Conservation (phyloP, 2,797 vertebrate species). For the Cynopterus sphinx region DNA sequence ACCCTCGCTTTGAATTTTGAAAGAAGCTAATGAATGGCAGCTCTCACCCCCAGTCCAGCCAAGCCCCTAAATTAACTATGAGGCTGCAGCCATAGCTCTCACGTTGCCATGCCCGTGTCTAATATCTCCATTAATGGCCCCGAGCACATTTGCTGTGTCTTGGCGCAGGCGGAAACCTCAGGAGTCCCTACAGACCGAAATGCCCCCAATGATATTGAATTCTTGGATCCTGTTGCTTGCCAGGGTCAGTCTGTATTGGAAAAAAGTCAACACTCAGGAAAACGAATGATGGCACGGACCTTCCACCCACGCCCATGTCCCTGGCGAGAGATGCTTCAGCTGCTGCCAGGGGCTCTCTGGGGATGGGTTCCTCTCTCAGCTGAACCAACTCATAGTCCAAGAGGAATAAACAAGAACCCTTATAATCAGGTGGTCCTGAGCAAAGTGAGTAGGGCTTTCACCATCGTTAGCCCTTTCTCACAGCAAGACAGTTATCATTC, state of each 20-base stretch:
- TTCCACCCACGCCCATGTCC: not conserved
- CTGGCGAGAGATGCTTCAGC: not conserved
- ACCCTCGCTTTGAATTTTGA: not conserved
- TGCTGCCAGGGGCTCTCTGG: not conserved
- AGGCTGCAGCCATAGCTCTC: not conserved
- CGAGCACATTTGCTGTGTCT: not conserved
- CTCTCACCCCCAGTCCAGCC: not conserved
- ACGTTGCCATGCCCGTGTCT: fast-evolving
- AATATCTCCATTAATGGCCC: not conserved
- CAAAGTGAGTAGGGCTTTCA: not conserved
- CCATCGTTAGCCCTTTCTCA: not conserved
- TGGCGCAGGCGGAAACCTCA: not conserved
- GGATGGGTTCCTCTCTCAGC: not conserved
- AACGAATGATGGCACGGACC: not conserved
- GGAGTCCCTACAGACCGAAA: not conserved
- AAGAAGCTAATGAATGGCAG: not conserved
- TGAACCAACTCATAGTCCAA: not conserved
- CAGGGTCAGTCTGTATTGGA: not conserved
- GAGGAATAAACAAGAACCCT: not conserved
- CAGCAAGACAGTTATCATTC: not conserved
- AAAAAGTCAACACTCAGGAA: not conserved
- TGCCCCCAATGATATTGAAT: not conserved
- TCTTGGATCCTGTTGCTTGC: not conserved
- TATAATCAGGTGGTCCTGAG: not conserved
- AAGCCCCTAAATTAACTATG: not conserved